Evolutionary conservation across 2,113 vertebrate genomes (phyloP).

Genomic region (Etheostoma spectabile): DNA sequence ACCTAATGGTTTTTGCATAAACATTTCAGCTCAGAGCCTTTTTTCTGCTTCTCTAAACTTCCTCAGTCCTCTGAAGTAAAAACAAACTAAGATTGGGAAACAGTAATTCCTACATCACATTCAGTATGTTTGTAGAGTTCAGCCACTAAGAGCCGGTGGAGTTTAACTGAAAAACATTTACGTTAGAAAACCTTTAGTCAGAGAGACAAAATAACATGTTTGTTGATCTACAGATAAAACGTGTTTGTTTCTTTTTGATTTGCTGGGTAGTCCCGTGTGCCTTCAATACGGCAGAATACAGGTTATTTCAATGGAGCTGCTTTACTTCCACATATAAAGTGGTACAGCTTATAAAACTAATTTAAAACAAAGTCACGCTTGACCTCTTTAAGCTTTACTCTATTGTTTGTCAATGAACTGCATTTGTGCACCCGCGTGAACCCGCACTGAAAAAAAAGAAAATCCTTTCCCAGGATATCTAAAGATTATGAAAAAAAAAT

Average conservation of each 20-base stretch:
- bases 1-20: conserved; percentile 41
- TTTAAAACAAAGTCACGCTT: neutral
- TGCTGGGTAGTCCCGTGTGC: neutral
- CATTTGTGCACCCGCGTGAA: neutral
- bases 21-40: conserved; percentile 28
- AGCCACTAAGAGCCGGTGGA: conserved; percentile 20
- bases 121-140: conserved; percentile 53
- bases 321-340: neutral
- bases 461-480: conserved; percentile 37
- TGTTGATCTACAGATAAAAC: conserved; percentile 26
- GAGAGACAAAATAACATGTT: conserved; percentile 19
- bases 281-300: neutral
- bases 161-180: conserved; percentile 51
- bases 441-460: neutral
- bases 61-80: conserved; percentile 52
- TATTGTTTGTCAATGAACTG: neutral
- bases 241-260: conserved; percentile 34
- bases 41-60: conserved; percentile 52
- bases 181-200: conserved; percentile 15
- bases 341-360: neutral
- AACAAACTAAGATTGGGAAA: conserved; percentile 61
- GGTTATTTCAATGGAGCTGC: neutral
- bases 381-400: neutral
- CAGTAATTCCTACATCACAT: conserved; percentile 41
- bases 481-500: conserved; percentile 22